Conservation (phyloP, 2,797 vertebrate species). For the Philypnodon macrostomus region DNA sequence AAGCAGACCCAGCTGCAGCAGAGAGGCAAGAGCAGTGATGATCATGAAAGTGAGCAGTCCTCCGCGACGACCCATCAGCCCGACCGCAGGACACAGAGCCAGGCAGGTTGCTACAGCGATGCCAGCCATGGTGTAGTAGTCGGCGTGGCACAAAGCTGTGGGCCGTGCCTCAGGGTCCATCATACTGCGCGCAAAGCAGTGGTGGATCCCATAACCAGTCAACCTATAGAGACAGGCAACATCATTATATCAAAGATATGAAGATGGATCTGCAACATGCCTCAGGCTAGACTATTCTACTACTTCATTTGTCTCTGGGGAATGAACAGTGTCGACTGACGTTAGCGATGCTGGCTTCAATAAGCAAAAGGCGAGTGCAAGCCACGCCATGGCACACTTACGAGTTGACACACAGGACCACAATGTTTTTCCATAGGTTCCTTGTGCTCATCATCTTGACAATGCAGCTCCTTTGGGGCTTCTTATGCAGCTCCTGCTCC, state of each 20-base stretch:
- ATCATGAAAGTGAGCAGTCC: slow-evolving; percentile 97
- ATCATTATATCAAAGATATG: not conserved
- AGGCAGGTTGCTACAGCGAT: slow-evolving; percentile 91
- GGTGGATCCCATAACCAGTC: slow-evolving; percentile 94
- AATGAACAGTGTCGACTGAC: not conserved
- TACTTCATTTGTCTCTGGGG: slow-evolving; percentile 18
- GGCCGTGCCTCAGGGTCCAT: slow-evolving; percentile 87
- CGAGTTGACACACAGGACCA: slow-evolving; percentile 97
- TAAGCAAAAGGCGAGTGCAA: no score
- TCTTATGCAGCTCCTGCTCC: slow-evolving; percentile 87
- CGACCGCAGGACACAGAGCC: slow-evolving; percentile 88
- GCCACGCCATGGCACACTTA: slow-evolving; percentile 84
- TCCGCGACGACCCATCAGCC: slow-evolving; percentile 88
- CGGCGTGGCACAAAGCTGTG: slow-evolving; percentile 80
- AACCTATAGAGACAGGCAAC: slow-evolving; percentile 73
- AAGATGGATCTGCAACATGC: slow-evolving; percentile 2
- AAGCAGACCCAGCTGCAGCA: slow-evolving; percentile 92
- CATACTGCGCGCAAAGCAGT: slow-evolving; percentile 96
- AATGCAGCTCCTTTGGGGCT: slow-evolving; percentile 90
- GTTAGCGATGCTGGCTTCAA: slow-evolving; percentile 20
- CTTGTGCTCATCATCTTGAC: slow-evolving; percentile 93
- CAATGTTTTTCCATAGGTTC: slow-evolving; percentile 97
- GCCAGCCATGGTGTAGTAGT: slow-evolving; percentile 92
- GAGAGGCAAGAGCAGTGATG: slow-evolving; percentile 89
- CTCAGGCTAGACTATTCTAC: not conserved